Base-by-base conservation (phyloP, 2,888 invertebrate genomes). In the Atrina japonica region DNA sequence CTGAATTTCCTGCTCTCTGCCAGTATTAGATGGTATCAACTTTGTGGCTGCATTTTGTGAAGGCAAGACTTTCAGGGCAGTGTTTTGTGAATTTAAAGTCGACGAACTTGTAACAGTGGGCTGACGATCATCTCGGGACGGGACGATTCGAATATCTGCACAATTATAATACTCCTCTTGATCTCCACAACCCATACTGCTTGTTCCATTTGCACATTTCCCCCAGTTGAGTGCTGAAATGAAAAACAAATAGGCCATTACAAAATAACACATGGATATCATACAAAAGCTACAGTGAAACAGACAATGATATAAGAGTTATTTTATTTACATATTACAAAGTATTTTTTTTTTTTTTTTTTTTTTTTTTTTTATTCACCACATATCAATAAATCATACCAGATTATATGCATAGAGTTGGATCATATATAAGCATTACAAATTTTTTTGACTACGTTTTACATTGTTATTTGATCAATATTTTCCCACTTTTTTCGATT, bases 181-280 rank as follows among this genome's bases (percentile, higher is more conserved):
- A 27, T 66, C 66, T 0, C 71, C 71, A 52, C 71, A 71, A 14
- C 71, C 71, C 2, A 63, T 47, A 1, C 53, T 18, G 18, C 60
- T 60, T 1, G 41, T 56, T n/a, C 66, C 61, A 21, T 71, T 56
- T 29, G n/a, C 41, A 61, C 71, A 71, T 40, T 50, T 56, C 5
- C 71, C 71, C 71, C 71, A 71, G 27, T 71, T 66, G 21, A 71
- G 25, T 14, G 71, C 71, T 71, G 58, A 29, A 71, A 71, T 29
- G 14, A n/a, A 49, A n/a, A n/a, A n/a, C n/a, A n/a, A n/a, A n/a
- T n/a, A n/a, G n/a, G n/a, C n/a, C n/a, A n/a, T n/a, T n/a, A n/a
- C n/a, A n/a, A n/a, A 41, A 61, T 45, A 27, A 52, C 21, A 35
- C 18, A 35, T 50, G 23, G 35, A 14, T 21, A n/a, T n/a, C n/a